Conservation (phyloP, 1,140 invertebrate species). For the Caenorhabditis briggsae region DNA sequence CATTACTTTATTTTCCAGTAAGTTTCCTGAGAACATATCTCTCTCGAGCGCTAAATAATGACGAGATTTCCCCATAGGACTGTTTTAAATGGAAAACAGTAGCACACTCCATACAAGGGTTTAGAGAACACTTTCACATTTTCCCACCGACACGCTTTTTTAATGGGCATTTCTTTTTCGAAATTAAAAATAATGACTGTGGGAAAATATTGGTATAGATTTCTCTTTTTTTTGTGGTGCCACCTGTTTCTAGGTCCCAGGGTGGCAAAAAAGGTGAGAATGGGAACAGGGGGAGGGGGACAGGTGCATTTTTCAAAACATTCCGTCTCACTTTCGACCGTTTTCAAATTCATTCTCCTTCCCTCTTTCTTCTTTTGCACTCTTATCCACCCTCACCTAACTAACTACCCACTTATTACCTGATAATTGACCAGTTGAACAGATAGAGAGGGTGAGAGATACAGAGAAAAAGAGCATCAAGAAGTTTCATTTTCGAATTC, state of each 20-base stretch:
- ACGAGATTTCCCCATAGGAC: too few species aligned
- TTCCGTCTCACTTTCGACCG: background rate
- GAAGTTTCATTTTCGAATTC: background rate
- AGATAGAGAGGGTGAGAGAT: background rate
- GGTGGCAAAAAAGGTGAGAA: constrained; percentile 48
- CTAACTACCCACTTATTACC: background rate
- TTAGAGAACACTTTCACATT: too few species aligned
- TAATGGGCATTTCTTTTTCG: background rate
- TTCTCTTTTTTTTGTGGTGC: background rate
- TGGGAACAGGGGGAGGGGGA: constrained; percentile 33
- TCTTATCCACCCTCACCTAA: background rate
- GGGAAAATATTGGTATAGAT: constrained; percentile 32
- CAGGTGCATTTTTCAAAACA: background rate
- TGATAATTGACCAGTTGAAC: constrained; percentile 36
- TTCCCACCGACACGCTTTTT: background rate
- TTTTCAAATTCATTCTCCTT: background rate
- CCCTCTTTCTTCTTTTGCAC: background rate
- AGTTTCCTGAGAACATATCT: too few species aligned
- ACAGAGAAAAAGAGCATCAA: background rate
- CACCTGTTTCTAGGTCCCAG: background rate
- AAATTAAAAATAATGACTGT: background rate
- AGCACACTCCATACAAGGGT: too few species aligned
- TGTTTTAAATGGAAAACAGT: too few species aligned
- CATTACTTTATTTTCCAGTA: background rate
- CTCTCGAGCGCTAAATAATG: too few species aligned